Percentiles rank a stretch among this genome's conserved stretches.
Evolutionary conservation across 2,113 vertebrate genomes (phyloP).

Genomic region (Setophaga kirtlandii): DNA sequence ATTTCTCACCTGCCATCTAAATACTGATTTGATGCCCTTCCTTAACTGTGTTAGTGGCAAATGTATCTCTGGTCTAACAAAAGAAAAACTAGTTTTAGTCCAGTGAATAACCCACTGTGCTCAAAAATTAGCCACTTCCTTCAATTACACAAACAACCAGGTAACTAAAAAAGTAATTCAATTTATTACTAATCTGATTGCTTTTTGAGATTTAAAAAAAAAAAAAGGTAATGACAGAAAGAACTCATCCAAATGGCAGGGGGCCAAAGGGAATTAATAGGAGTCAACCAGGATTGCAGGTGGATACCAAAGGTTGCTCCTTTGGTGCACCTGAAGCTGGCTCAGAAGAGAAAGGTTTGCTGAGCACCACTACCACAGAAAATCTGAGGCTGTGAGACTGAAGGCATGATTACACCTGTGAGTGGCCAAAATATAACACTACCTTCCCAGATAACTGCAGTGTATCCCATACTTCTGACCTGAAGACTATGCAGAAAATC

Average conservation of each 20-base stretch:
- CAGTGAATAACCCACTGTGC: background rate
- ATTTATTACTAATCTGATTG: background rate
- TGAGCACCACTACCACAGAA: background rate
- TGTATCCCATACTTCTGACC: background rate
- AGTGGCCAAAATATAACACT: fast-evolving
- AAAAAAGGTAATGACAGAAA: background rate
- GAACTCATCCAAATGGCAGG: background rate
- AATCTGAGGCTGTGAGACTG: background rate
- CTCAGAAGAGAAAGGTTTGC: background rate
- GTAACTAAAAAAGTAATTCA: background rate
- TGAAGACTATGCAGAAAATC: background rate
- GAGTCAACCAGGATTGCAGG: background rate
- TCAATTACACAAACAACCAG: slow-evolving; percentile 7
- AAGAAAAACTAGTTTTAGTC: slow-evolving; percentile 20
- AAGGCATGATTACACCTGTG: fast-evolving
- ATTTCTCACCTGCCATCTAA: slow-evolving; percentile 25
- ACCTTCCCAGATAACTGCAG: background rate
- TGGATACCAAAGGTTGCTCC: background rate
- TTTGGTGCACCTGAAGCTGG: background rate
- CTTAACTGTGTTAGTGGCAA: background rate
- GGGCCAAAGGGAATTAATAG: background rate
- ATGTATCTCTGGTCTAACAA: background rate
- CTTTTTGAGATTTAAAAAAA: background rate
- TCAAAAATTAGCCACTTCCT: slow-evolving; percentile 39
- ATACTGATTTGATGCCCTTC: background rate